Base-by-base conservation (phyloP, 2,113 vertebrate species). In the Seriola dumerili region DNA sequence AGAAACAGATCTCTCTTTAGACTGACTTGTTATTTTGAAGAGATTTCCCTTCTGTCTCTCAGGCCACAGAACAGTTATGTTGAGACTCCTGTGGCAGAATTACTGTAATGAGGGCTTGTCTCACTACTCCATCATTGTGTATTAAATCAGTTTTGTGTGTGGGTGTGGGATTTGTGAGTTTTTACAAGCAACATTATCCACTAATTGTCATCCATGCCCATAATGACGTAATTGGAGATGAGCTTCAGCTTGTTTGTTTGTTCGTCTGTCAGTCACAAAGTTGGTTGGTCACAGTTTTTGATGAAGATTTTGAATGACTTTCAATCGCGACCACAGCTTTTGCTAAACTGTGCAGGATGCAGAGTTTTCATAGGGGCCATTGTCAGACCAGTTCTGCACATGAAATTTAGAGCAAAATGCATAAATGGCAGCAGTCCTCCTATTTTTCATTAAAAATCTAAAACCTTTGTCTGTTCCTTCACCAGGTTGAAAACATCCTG, bases 401-500 rank as follows among this genome's bases (percentile, higher is more conserved):
- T 38, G 1, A 5, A 42, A 42, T 36, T 36, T 42, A 11, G 40
- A 42, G 8, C 10, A 42, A 44, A 48, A 48, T 14, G 0, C 1
- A 40, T 3, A 6, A n/a, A 62, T 13, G 54, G 36, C n/a, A 58
- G 17, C 8, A 61, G 16, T 9, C 7, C 52, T 50, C 0, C 0
- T 52, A 52, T 11, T 54, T 54, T 54, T 9, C 8, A 36, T 42
- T 42, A 50, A 21, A 8, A 52, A 52, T 64, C 42, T 40, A 46
- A 75, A 62, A 54, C 29, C 0, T 61, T 14, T 9, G 0, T 58
- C 2, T 71, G 14, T 40, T 32, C 2, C 3, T 63, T 0, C 25
- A 91, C 40, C 93, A 99, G 98, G 98, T 99, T 78, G 98, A 99
- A 93, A 99, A 99, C 89, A 96, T 99, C 81, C 94, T 99, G 78